Evolutionary conservation across 2,113 vertebrate species (phyloP).

Genomic region (Beaufortia kweichowensis): DNA sequence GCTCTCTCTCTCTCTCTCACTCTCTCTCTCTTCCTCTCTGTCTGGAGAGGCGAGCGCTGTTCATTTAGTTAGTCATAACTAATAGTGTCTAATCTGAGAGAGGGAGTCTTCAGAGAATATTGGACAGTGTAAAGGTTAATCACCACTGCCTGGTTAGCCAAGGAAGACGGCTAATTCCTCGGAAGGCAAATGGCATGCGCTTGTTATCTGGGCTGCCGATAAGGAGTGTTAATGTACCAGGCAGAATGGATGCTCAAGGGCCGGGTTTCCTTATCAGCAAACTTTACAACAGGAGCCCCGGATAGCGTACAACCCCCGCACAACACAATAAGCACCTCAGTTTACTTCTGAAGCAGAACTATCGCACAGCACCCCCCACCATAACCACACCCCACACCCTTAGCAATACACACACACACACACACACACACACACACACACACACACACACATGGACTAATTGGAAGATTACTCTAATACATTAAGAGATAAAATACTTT

Average conservation of each 20-base stretch:
- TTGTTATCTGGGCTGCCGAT: constrained; percentile 99
- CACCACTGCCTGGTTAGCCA: constrained; percentile 98
- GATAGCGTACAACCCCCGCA: constrained; percentile 92
- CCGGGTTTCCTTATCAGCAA: constrained; percentile 99
- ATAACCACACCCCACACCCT: constrained; percentile 56
- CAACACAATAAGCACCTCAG: constrained; percentile 99
- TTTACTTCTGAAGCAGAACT: constrained; percentile 99
- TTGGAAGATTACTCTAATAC: constrained; percentile 99
- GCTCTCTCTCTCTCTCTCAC: constrained; percentile 49
- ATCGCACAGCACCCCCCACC: constrained; percentile 76
- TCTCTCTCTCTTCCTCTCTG: constrained; percentile 79
- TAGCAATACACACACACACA: constrained; percentile 55
- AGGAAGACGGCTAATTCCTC: constrained; percentile 99
- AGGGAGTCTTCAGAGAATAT: constrained; percentile 99
- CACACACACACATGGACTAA: constrained; percentile 81
- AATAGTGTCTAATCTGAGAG: constrained; percentile 99
- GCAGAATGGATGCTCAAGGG: constrained; percentile 99
- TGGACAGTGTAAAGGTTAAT: constrained; percentile 99
- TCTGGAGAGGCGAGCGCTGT: constrained; percentile 86
- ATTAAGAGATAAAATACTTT: constrained; percentile 99
- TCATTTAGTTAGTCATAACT: constrained; percentile 99
- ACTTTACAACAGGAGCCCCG: constrained; percentile 99
- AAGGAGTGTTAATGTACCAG: constrained; percentile 99
- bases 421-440: constrained; percentile 60
- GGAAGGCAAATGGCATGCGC: constrained; percentile 99